Conservation (phyloP, 1,140 invertebrate species). For the Psilanteris sp. region DNA sequence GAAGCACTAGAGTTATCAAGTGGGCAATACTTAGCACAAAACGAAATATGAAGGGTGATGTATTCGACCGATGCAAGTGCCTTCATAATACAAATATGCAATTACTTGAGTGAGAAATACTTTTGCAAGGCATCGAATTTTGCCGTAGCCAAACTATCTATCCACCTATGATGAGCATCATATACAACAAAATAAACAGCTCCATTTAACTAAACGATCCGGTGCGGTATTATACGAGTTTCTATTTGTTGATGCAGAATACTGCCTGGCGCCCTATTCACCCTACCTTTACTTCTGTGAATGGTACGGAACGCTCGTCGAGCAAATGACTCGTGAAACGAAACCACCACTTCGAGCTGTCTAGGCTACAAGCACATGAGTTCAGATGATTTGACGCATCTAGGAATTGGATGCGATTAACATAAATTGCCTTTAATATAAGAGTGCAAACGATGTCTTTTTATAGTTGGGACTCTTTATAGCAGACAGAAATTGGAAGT, state of each 20-base stretch:
- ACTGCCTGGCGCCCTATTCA: constrained; percentile 24
- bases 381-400: constrained; percentile 45
- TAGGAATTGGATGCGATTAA: constrained; percentile 40
- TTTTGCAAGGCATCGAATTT: background rate
- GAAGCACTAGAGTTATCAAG: too few relatives aligned
- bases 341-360: constrained; percentile 50
- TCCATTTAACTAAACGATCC: constrained; percentile 70
- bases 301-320: constrained; percentile 56
- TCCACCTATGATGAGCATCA: constrained; percentile 7
- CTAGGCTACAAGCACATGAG: constrained; percentile 21
- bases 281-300: constrained; percentile 31
- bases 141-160: constrained; percentile 24
- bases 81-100: constrained; percentile 76
- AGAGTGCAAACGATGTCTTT: constrained; percentile 1
- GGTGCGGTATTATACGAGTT: constrained; percentile 64
- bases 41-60: too few relatives aligned
- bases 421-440: constrained; percentile 44
- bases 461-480: too few relatives aligned
- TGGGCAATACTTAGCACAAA: too few relatives aligned
- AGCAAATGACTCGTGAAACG: constrained; percentile 74
- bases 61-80: too few relatives aligned
- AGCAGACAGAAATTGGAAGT: too few relatives aligned
- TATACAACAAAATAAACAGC: constrained; percentile 65
- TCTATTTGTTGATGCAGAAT: constrained; percentile 59
- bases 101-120: constrained; percentile 68